Conservation (phyloP, 2,797 vertebrate genomes). For the Onychomys torridus region DNA sequence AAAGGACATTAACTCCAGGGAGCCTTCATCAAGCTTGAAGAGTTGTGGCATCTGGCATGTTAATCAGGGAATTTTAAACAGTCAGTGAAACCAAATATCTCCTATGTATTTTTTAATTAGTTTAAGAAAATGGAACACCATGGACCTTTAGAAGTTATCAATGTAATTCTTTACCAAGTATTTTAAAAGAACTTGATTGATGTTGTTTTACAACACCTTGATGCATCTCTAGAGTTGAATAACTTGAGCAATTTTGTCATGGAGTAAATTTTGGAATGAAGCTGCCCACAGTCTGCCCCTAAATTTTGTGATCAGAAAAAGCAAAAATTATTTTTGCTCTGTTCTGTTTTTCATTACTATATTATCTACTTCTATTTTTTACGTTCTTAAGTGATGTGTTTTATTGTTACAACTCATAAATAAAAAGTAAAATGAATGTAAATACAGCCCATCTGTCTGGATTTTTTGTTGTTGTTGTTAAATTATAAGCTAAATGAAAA, state of each 20-base stretch:
- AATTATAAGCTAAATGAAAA: conserved; percentile 32
- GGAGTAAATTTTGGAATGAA: conserved; percentile 32
- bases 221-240: conserved; percentile 38
- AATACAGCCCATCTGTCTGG: not conserved
- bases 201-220: not conserved
- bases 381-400: not conserved
- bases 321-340: not conserved
- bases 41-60: conserved; percentile 67
- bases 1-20: conserved; percentile 77
- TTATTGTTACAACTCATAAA: not conserved
- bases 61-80: conserved; percentile 71
- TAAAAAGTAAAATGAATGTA: conserved; percentile 9
- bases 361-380: conserved; percentile 48
- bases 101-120: conserved; percentile 74
- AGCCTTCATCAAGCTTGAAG: conserved; percentile 61
- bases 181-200: not conserved
- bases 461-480: not conserved
- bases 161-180: not conserved
- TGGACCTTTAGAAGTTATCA: conserved; percentile 55
- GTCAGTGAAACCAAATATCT: conserved; percentile 53
- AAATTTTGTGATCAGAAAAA: conserved; percentile 37
- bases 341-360: not conserved
- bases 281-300: not conserved
- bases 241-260: conserved; percentile 37
- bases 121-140: conserved; percentile 60